A percentile compares a stretch with the other conserved stretches of the same genome.
Conservation (phyloP, 2,888 invertebrate species). For the Dynastes hyllus region DNA sequence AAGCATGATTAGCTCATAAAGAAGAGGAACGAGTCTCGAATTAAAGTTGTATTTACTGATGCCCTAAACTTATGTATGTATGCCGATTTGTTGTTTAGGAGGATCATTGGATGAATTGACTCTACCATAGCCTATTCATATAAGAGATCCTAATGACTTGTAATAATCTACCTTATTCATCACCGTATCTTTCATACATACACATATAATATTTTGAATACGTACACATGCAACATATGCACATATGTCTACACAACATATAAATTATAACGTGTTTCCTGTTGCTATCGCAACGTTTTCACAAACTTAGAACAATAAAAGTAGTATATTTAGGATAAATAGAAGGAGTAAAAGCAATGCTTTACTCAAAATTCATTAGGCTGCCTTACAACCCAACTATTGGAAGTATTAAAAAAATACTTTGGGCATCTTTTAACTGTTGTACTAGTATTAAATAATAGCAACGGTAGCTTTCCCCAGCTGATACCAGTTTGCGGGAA, state of each 20-base stretch:
- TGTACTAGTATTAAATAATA: too few species aligned
- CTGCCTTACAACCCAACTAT: too few species aligned
- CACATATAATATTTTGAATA: not conserved
- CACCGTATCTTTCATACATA: not conserved
- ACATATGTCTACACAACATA: not conserved
- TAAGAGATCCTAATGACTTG: constrained; percentile 34
- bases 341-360: too few species aligned
- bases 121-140: constrained; percentile 38
- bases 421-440: too few species aligned
- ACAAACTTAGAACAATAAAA: too few species aligned
- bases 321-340: too few species aligned
- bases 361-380: too few species aligned
- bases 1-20: constrained; percentile 53
- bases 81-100: constrained; percentile 39
- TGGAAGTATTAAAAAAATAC: too few species aligned
- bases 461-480: too few species aligned
- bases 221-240: not conserved
- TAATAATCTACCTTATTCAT: constrained; percentile 24
- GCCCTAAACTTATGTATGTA: constrained; percentile 29
- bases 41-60: constrained; percentile 33
- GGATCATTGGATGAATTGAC: constrained; percentile 41
- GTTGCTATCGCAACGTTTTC: too few species aligned
- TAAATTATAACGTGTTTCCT: too few species aligned
- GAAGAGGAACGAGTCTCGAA: constrained; percentile 39
- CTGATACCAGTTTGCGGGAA: too few species aligned